Percentiles rank a stretch among this genome's conserved stretches.
These are phyloP conservation scores for Umimayanthus kanabou DNA, from an alignment of 92 coral and sea anemone species.

Conservation along the genomic window DNA sequence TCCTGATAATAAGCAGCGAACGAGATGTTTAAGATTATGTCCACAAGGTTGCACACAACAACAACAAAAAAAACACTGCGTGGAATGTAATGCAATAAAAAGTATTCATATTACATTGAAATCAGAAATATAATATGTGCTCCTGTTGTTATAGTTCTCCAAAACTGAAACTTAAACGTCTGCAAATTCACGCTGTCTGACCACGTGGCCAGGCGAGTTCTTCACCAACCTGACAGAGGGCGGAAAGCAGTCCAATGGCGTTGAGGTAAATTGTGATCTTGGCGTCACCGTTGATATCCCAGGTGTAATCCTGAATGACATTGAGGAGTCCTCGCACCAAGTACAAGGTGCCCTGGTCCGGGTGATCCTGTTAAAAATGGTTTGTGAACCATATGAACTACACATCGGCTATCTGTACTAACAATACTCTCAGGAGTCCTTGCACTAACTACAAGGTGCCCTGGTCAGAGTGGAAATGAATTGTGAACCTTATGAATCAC, in stretches of 20 bases:
- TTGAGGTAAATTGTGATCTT: constrained; percentile 91
- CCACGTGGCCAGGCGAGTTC: no score
- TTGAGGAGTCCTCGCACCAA: constrained; percentile 89
- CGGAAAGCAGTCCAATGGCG: constrained; percentile 85
- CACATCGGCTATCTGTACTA: neutral
- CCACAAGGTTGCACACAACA: no score
- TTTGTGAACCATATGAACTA: neutral
- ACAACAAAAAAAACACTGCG: no score
- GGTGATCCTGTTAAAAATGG: constrained; percentile 70
- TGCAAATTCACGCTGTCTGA: neutral
- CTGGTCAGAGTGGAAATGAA: constrained; percentile 71
- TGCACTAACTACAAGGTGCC: constrained; percentile 88
- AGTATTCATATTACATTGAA: no score
- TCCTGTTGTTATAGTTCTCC: no score
- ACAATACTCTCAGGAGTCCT: constrained; percentile 74
- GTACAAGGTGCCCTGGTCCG: constrained; percentile 94
- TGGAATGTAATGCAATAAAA: no score
- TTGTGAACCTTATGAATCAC: neutral
- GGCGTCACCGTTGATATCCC: constrained; percentile 92
- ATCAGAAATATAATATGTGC: no score
- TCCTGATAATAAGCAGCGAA: neutral
- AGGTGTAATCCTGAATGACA: constrained; percentile 88
- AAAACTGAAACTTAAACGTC: neutral
- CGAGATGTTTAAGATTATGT: no score
- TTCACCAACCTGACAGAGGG: constrained; percentile 82